Conservation (phyloP, 2,113 vertebrate species). For the Phoenicopterus ruber region DNA sequence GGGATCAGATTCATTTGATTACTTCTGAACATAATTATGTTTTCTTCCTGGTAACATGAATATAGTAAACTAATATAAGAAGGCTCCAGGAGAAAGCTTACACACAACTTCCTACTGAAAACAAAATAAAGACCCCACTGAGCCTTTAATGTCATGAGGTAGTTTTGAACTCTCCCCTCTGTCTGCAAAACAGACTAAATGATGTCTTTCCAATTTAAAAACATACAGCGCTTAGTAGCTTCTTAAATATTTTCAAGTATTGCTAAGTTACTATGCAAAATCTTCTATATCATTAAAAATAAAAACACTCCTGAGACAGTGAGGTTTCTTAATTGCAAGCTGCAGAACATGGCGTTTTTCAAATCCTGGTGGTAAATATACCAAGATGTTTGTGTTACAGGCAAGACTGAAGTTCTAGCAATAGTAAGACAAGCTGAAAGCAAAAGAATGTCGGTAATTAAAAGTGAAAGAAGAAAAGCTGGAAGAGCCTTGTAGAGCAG, state of each 20-base stretch:
- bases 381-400: not conserved
- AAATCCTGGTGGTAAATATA: not conserved
- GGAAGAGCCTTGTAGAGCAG: not conserved
- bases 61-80: not conserved
- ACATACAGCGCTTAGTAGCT: not conserved
- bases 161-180: not conserved
- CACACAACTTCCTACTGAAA: not conserved
- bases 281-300: not conserved
- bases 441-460: not conserved
- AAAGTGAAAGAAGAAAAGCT: not conserved
- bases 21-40: not conserved
- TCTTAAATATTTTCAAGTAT: not conserved
- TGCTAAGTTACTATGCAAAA: not conserved
- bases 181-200: not conserved
- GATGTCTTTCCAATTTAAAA: not conserved
- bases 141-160: not conserved
- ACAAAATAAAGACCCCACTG: not conserved
- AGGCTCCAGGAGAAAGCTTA: not conserved
- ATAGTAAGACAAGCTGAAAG: not conserved
- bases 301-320: not conserved
- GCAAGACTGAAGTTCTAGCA: not conserved
- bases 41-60: not conserved
- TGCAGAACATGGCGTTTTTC: not conserved
- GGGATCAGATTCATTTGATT: not conserved
- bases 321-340: not conserved